phyloP scores from a whole-genome alignment of 2,797 vertebrate species.

The Bradypodion ventrale region DNA sequence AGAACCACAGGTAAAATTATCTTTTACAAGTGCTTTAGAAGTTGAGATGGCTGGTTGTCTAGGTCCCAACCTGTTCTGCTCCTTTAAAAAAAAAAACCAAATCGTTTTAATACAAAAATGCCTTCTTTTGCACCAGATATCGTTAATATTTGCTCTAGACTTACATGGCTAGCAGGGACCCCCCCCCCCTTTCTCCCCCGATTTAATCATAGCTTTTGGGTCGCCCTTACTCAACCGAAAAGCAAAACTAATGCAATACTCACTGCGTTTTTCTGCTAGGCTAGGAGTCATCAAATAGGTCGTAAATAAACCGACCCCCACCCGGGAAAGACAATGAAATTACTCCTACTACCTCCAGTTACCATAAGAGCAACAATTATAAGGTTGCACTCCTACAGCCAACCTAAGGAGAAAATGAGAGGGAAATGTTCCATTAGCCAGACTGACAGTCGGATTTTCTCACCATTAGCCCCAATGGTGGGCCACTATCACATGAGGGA shows the following conservation, averaged over 20 bases:
- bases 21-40: no score
- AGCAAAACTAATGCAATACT: slow-evolving; percentile 74
- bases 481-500: slow-evolving; percentile 69
- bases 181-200: slow-evolving; percentile 50
- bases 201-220: slow-evolving; percentile 74
- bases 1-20: no score
- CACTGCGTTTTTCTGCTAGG: slow-evolving; percentile 67
- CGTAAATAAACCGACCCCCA: slow-evolving; percentile 76
- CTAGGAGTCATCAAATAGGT: slow-evolving; percentile 75
- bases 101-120: background rate
- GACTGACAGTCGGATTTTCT: slow-evolving; percentile 74
- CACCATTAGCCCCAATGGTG: slow-evolving; percentile 75
- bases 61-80: no score
- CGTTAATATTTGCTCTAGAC: slow-evolving; percentile 64
- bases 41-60: no score
- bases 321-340: slow-evolving; percentile 82
- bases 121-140: background rate
- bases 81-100: background rate
- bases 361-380: slow-evolving; percentile 82
- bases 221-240: slow-evolving; percentile 64
- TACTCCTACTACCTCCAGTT: slow-evolving; percentile 83
- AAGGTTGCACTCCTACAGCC: slow-evolving; percentile 79
- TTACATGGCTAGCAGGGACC: slow-evolving; percentile 54
- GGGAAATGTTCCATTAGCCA: slow-evolving; percentile 83
- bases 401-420: slow-evolving; percentile 82